phyloP scores from a whole-genome alignment of 2,113 vertebrate species.

The Pelmatolapia mariae region DNA sequence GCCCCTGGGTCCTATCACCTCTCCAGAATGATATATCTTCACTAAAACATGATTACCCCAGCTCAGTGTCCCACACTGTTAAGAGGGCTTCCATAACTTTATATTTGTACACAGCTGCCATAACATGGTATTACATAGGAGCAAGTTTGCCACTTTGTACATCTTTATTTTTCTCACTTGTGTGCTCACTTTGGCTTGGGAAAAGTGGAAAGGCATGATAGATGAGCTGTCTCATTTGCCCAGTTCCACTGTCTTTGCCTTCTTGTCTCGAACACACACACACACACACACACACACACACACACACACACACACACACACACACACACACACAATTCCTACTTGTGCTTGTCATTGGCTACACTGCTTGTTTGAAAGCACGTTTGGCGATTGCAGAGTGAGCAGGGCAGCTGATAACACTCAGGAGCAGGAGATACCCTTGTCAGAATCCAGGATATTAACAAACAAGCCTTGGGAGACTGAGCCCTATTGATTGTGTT shows the following conservation, averaged over 20 bases:
- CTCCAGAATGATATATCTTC: constrained; percentile 34
- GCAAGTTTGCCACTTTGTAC: background rate
- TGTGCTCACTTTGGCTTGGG: background rate
- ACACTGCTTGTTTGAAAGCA: background rate
- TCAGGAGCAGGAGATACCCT: background rate
- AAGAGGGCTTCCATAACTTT: constrained; percentile 26
- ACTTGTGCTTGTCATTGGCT: background rate
- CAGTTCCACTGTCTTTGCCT: background rate
- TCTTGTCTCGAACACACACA: background rate
- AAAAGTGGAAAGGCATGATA: background rate
- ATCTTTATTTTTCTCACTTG: constrained; percentile 15
- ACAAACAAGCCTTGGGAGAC: constrained; percentile 5
- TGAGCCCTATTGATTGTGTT: constrained; percentile 17
- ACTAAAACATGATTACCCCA: constrained; percentile 25
- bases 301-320: background rate
- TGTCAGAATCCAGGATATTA: constrained; percentile 34
- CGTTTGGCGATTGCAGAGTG: background rate
- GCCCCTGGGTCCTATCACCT: constrained; percentile 18
- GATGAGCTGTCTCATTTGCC: constrained; percentile 13
- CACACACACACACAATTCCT: background rate
- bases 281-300: background rate
- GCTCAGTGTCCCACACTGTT: background rate
- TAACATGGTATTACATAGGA: background rate
- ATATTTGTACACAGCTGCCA: constrained; percentile 30
- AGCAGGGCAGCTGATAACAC: background rate